phyloP scores from a whole-genome alignment of 2,888 invertebrate species.

The Meteorus cinctellus region DNA sequence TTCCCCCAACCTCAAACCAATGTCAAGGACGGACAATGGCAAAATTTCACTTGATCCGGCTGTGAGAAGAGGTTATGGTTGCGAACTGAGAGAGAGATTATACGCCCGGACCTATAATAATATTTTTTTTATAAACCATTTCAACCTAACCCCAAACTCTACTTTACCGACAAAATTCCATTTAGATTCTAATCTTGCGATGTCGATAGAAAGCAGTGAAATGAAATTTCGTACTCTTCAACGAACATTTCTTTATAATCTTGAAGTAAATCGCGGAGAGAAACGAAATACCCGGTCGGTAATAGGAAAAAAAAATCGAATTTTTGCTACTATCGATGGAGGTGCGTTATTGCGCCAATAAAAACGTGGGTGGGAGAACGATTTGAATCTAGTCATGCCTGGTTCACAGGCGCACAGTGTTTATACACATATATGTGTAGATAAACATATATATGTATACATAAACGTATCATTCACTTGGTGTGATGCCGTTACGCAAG shows the following conservation, averaged over 20 bases:
- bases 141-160: neutral
- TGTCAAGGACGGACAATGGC: constrained; percentile 50
- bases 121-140: constrained; percentile 5
- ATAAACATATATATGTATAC: neutral
- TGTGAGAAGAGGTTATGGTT: constrained; percentile 34
- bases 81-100: constrained; percentile 6
- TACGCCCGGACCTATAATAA: constrained; percentile 10
- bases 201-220: too few relatives aligned
- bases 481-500: constrained; percentile 43
- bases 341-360: neutral
- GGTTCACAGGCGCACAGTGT: constrained; percentile 1
- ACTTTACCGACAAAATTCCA: neutral
- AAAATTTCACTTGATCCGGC: constrained; percentile 25
- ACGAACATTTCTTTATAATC: too few relatives aligned
- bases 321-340: too few relatives aligned
- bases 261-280: too few relatives aligned
- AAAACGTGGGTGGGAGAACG: neutral
- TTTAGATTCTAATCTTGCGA: too few relatives aligned
- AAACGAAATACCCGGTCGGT: too few relatives aligned
- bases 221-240: too few relatives aligned
- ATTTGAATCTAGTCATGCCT: neutral
- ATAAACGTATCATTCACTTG: neutral
- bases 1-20: constrained; percentile 33
- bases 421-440: neutral
- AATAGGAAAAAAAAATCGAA: too few relatives aligned